Conservation (phyloP, 2,888 invertebrate genomes). For the Halictus quadricinctus region DNA sequence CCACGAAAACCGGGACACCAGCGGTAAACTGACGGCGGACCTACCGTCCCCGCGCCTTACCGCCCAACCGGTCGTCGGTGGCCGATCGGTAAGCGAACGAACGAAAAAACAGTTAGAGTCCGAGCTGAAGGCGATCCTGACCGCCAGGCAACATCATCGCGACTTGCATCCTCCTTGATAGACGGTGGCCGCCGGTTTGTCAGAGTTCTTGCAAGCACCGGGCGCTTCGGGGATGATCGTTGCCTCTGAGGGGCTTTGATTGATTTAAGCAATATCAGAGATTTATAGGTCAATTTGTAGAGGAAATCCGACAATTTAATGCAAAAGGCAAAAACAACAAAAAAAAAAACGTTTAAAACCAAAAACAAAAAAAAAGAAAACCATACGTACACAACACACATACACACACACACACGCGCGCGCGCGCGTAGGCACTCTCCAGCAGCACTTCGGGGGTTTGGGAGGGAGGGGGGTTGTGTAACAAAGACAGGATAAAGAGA, state of each 20-base stretch:
- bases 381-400: neutral
- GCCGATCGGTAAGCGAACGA: constrained; percentile 79
- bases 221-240: constrained; percentile 72
- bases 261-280: constrained; percentile 82
- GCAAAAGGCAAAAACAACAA: constrained; percentile 60
- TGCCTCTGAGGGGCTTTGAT: constrained; percentile 82
- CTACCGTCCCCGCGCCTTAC: constrained; percentile 76
- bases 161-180: constrained; percentile 82
- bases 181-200: constrained; percentile 35
- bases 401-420: neutral
- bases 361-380: constrained; percentile 5
- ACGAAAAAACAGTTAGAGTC: constrained; percentile 81
- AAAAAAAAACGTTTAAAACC: constrained; percentile 30
- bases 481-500: constrained; percentile 34
- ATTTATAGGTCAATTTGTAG: constrained; percentile 82
- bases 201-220: constrained; percentile 67
- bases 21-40: constrained; percentile 71
- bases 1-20: constrained; percentile 79
- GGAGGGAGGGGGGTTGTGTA: constrained; percentile 19
- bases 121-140: constrained; percentile 80
- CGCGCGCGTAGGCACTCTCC: constrained; percentile 43
- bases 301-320: constrained; percentile 75
- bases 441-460: neutral
- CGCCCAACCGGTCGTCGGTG: constrained; percentile 79
- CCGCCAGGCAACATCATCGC: constrained; percentile 80